These are phyloP conservation scores for Torymus aiolomorphi DNA, from an alignment of 2,888 invertebrate species.

Conservation along the genomic window DNA sequence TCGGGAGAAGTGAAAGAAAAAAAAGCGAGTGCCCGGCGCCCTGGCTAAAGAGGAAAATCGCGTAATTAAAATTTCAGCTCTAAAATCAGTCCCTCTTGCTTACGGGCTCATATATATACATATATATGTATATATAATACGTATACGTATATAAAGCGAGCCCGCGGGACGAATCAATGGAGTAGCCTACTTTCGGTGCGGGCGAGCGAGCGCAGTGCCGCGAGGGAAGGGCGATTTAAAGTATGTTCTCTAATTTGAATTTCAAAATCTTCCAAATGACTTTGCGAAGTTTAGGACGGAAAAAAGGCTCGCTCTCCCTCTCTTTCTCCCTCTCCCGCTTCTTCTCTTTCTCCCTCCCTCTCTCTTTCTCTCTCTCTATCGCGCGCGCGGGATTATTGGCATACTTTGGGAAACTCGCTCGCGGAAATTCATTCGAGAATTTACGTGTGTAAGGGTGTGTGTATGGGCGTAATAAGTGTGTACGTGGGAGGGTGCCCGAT, in stretches of 20 bases:
- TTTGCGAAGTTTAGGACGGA: constrained; percentile 42
- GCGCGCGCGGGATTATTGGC: constrained; percentile 43
- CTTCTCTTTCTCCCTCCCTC: no score
- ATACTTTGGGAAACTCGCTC: constrained; percentile 48
- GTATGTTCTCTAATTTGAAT: constrained; percentile 55
- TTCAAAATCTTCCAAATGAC: constrained; percentile 55
- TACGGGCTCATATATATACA: background rate
- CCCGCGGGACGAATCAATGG: constrained; percentile 49
- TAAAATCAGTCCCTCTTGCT: constrained; percentile 24
- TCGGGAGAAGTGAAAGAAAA: background rate
- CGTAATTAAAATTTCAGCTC: constrained; percentile 56
- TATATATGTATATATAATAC: background rate
- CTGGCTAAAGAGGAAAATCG: constrained; percentile 45
- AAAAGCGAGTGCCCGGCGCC: background rate
- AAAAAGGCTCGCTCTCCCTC: background rate
- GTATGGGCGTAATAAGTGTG: constrained; percentile 6
- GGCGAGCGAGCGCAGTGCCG: no score
- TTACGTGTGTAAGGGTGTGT: constrained; percentile 39
- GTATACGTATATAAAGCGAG: constrained; percentile 6
- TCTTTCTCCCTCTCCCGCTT: no score
- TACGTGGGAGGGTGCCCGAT: background rate
- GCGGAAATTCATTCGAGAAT: constrained; percentile 40
- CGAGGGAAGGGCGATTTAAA: constrained; percentile 45
- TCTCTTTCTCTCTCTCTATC: no score
- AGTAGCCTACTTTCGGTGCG: constrained; percentile 50